Conservation (phyloP, 2,113 vertebrate species). For the Phrynosoma blainvillii region DNA sequence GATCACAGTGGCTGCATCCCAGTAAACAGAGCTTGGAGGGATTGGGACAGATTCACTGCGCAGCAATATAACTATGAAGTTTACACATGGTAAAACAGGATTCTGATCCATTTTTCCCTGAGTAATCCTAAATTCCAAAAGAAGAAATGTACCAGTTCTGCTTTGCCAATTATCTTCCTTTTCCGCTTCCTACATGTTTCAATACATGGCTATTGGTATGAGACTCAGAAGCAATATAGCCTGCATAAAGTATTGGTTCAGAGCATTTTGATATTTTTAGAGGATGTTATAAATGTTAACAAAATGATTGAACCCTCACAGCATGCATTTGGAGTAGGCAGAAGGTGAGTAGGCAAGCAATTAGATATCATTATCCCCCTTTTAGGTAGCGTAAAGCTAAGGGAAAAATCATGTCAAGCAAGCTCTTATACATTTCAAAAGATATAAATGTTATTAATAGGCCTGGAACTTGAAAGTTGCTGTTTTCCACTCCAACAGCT, state of each 20-base stretch:
- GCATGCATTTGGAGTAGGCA: background rate
- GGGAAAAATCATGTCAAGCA: background rate
- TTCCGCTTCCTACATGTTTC: background rate
- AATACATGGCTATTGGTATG: background rate
- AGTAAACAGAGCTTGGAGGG: too few species aligned
- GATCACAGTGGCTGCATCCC: too few species aligned
- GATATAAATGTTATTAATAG: constrained; percentile 12
- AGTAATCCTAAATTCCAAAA: background rate
- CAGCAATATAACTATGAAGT: too few species aligned
- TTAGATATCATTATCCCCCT: constrained; percentile 2
- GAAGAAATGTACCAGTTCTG: background rate
- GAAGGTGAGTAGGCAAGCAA: background rate
- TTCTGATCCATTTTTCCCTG: background rate
- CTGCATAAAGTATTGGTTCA: background rate
- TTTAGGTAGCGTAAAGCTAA: background rate
- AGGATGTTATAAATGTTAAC: background rate
- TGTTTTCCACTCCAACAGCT: background rate
- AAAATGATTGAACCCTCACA: constrained; percentile 7
- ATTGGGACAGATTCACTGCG: too few species aligned
- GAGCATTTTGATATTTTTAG: background rate
- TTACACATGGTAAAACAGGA: too few species aligned
- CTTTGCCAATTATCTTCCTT: background rate
- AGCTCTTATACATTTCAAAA: background rate
- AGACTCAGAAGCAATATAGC: too few species aligned
- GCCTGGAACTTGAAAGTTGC: background rate